A percentile compares a stretch with the other conserved stretches of the same genome.
These are phyloP conservation scores for Dromius quadrimaculatus DNA, from an alignment of 2,888 invertebrate genomes.

Conservation along the genomic window DNA sequence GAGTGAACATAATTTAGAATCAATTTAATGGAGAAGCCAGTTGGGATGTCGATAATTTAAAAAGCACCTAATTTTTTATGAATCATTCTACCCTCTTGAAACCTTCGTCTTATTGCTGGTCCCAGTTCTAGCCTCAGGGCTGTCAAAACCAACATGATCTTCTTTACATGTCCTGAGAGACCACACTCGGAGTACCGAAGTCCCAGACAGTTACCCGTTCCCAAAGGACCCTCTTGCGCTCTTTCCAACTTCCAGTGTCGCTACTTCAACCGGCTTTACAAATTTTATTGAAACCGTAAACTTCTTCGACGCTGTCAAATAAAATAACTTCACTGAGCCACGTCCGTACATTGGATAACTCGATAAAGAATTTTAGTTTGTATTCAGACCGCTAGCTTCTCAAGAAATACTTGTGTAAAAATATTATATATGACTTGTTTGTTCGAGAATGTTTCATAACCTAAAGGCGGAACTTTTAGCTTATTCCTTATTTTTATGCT, in stretches of 20 bases:
- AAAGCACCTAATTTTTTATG: conserved; percentile 32
- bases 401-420: conserved; percentile 27
- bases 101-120: background rate
- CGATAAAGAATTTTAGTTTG: conserved; percentile 49
- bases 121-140: conserved; percentile 15
- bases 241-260: background rate
- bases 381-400: conserved; percentile 41
- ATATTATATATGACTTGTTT: conserved; percentile 32
- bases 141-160: conserved; percentile 46
- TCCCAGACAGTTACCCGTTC: conserved; percentile 18
- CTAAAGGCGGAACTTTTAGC: conserved; percentile 8
- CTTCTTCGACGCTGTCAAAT: conserved; percentile 48
- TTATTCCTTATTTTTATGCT: too few species aligned
- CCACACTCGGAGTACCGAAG: conserved; percentile 1
- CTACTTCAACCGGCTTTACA: conserved; percentile 42
- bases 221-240: conserved; percentile 10
- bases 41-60: conserved; percentile 28
- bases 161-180: conserved; percentile 42
- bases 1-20: conserved; percentile 3
- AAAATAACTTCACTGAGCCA: conserved; percentile 48
- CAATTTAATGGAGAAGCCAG: background rate
- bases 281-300: conserved; percentile 52
- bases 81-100: conserved; percentile 26
- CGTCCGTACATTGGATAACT: conserved; percentile 27
- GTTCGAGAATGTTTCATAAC: conserved; percentile 34